These are phyloP conservation scores for Lytechinus variegatus DNA, from an alignment of 35 echinoderm and acorn worm species.

Conservation along the genomic window DNA sequence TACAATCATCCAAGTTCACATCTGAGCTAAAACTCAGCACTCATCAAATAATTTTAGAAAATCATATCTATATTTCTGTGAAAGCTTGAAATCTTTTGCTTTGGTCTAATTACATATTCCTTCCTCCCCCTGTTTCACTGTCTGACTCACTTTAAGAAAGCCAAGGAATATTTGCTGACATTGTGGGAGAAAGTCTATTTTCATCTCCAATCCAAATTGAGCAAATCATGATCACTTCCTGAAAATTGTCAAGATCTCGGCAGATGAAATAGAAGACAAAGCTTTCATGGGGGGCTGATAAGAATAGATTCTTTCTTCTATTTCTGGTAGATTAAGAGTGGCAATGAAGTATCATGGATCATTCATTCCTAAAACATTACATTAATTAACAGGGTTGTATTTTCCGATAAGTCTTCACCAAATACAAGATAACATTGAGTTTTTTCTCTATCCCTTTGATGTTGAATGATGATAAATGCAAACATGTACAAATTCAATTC, in stretches of 20 bases:
- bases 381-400: not conserved
- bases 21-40: not conserved
- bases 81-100: not conserved
- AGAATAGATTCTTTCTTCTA: not conserved
- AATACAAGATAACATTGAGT: too few relatives aligned
- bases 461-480: too few relatives aligned
- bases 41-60: not conserved
- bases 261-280: constrained; percentile 13
- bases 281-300: not conserved
- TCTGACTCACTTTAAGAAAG: not conserved
- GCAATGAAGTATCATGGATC: not conserved
- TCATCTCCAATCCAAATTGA: not conserved
- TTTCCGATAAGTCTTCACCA: too few relatives aligned
- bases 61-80: not conserved
- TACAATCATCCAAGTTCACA: not conserved
- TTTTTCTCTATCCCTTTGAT: too few relatives aligned
- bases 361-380: not conserved
- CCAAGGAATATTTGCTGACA: not conserved
- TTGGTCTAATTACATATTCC: not conserved
- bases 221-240: not conserved
- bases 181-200: not conserved
- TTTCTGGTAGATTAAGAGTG: not conserved
- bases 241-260: not conserved
- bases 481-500: too few relatives aligned
- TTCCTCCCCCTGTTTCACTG: not conserved